Evolutionary conservation across 2,113 vertebrate species (phyloP), one percentile per base, ranked within the genome.

Genomic region (Bujurquina vittata): DNA sequence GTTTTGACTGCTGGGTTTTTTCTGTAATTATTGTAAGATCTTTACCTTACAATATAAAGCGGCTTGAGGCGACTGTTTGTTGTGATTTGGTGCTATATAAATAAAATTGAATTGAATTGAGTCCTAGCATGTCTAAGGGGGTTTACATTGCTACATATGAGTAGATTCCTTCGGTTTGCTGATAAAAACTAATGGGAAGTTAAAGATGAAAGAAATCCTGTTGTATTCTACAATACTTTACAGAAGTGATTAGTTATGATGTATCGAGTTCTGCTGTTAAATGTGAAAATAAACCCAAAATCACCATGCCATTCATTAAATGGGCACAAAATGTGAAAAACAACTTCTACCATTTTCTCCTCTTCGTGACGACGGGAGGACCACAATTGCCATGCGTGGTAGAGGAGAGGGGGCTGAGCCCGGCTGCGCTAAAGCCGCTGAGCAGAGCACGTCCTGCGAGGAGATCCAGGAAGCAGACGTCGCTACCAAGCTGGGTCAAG

Each of bases 381-480:
- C 49, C 59, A 29, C 3, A 61, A 73, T 54, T 14, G 17, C 75
- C 88, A 88, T 90, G 90, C 85, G 90, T 85, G 60, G 43, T 82
- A 15, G 63, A 75, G 58, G 10, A 22, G 55, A 85, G 26, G 72
- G 81, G 55, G 72, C 76, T 15, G 81, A 74, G 59, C 55, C 35
- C 40, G n/a, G 84, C 78, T 52, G 15, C 17, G 49, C 49, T 55
- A 62, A 83, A 79, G 67, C 61, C 67, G 69, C 65, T 15, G 40
- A 84, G 74, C 77, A 58, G 40, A 79, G 81, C 84, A 77, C 83
- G 83, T 93, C 89, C 89, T 91, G 81, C 20, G 63, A 62, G 31
- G 37, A 86, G 79, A 86, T 91, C 35, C 89, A 93, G 93, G 94
- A 94, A 93, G 90, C 83, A 75, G 88, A 84, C 46, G 88, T 67